Percentiles rank a stretch among this genome's conserved stretches.
These are phyloP conservation scores for Amazona vittata DNA, from an alignment of 2,113 vertebrate species.

Conservation along the genomic window DNA sequence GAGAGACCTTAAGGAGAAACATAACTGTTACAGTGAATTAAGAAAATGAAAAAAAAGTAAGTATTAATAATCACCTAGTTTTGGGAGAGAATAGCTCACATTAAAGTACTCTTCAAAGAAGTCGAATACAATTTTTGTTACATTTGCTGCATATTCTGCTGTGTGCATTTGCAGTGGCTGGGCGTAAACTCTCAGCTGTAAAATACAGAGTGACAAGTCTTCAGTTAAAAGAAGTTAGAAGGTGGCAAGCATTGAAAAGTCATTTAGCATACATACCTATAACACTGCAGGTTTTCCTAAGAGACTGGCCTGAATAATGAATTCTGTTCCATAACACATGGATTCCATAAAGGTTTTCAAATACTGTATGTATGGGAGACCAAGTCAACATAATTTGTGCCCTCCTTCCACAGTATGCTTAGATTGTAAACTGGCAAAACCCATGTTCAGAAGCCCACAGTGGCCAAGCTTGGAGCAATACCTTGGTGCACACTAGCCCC, in stretches of 20 bases:
- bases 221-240: neutral
- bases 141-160: constrained; percentile 86
- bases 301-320: neutral
- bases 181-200: constrained; percentile 89
- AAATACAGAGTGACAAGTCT: constrained; percentile 46
- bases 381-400: neutral
- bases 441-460: neutral
- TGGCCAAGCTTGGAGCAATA: neutral
- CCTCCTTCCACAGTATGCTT: neutral
- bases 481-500: neutral
- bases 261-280: neutral
- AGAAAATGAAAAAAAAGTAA: neutral
- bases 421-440: neutral
- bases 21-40: neutral
- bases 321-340: neutral
- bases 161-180: constrained; percentile 87
- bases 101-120: constrained; percentile 92
- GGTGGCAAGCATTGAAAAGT: neutral
- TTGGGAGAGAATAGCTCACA: constrained; percentile 88
- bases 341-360: neutral
- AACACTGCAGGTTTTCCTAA: neutral
- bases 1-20: neutral
- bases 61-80: constrained; percentile 83
- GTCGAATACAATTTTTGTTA: constrained; percentile 87
- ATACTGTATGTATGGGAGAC: neutral